Percentiles rank a stretch among this genome's conserved stretches.
Evolutionary conservation across 1,140 invertebrate genomes (phyloP).

Genomic region (Pararge aegeria): DNA sequence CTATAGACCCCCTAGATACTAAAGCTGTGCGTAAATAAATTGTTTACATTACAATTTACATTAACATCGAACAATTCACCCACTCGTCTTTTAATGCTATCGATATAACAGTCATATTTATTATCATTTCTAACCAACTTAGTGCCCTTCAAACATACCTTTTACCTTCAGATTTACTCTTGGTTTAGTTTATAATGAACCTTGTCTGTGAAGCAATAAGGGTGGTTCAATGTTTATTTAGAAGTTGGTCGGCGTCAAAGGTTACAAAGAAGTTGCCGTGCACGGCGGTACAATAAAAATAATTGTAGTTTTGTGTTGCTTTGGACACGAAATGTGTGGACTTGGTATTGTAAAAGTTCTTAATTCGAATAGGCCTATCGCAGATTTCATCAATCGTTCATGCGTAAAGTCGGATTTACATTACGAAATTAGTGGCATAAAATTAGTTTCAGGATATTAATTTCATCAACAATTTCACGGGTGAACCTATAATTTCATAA

Average conservation of each 20-base stretch:
- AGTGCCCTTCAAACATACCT: conserved; percentile 24
- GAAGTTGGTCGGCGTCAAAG: neutral
- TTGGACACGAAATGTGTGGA: neutral
- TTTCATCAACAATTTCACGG: too few relatives aligned
- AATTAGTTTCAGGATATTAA: too few relatives aligned
- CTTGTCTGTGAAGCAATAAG: neutral
- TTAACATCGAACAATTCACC: conserved; percentile 23
- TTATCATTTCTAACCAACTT: conserved; percentile 36
- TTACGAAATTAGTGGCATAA: too few relatives aligned
- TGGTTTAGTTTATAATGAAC: neutral
- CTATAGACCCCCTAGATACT: too few relatives aligned
- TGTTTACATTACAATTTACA: conserved; percentile 24
- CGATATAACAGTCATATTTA: conserved; percentile 38
- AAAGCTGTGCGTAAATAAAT: conserved; percentile 9
- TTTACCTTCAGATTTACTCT: neutral
- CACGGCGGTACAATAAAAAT: conserved; percentile 3
- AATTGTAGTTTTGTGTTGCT: conserved; percentile 7
- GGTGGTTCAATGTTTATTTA: neutral
- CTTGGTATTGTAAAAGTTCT: neutral
- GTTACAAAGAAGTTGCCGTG: neutral
- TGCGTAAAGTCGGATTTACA: too few relatives aligned
- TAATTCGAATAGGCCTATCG: neutral
- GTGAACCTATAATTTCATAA: too few relatives aligned
- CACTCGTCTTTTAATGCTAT: conserved; percentile 35
- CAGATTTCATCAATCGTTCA: too few relatives aligned